Percentiles rank a stretch among this genome's conserved stretches.
These are phyloP conservation scores for Drosophila ironensis DNA, from an alignment of 1,140 invertebrate species.

Conservation along the genomic window DNA sequence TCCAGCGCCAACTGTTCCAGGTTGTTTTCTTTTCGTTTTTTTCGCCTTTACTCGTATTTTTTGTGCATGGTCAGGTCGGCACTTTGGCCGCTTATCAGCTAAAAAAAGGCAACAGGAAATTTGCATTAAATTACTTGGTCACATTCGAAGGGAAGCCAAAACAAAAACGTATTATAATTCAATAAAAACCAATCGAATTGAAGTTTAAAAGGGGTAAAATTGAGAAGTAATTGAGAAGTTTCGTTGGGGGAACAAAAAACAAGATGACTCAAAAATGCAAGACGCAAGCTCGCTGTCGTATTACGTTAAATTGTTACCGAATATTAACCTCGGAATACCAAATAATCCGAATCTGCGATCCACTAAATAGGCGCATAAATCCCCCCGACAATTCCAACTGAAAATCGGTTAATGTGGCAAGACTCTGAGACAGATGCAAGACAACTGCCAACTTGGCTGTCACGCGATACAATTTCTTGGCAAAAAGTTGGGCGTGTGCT, in stretches of 20 bases:
- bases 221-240: constrained; percentile 24
- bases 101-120: constrained; percentile 17
- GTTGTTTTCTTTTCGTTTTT: too few relatives aligned
- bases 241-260: constrained; percentile 4
- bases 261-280: constrained; percentile 30
- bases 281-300: too few relatives aligned
- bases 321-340: too few relatives aligned
- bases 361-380: constrained; percentile 19
- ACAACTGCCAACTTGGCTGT: constrained; percentile 42
- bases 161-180: constrained; percentile 33
- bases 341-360: not conserved
- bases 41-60: not conserved
- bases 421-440: constrained; percentile 17
- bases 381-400: not conserved
- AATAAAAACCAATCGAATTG: constrained; percentile 45
- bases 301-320: too few relatives aligned
- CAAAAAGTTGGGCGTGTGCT: constrained; percentile 63
- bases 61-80: constrained; percentile 54
- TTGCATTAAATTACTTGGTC: constrained; percentile 45
- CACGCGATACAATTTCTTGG: constrained; percentile 37
- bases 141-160: constrained; percentile 33
- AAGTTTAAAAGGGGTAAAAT: constrained; percentile 35
- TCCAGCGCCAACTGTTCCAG: too few relatives aligned
- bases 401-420: constrained; percentile 15
- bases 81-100: constrained; percentile 38